Percentiles rank a stretch among this genome's conserved stretches.
Evolutionary conservation across 2,888 invertebrate species (phyloP).

Genomic region (Heliconius cydno): DNA sequence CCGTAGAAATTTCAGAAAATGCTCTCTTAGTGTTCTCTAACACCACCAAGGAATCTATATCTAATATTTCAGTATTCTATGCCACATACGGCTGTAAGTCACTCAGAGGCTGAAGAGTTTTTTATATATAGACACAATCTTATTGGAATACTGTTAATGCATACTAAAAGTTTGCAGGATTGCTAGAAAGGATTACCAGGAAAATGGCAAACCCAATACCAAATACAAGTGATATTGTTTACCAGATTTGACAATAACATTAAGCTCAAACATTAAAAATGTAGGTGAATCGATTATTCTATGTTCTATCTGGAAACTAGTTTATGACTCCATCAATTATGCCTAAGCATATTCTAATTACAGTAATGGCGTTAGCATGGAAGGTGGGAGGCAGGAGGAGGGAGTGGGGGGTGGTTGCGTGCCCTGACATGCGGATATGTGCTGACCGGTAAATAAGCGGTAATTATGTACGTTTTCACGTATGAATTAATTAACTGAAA

Average conservation of each 20-base stretch:
- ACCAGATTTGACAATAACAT: not conserved
- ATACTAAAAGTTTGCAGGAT: not conserved
- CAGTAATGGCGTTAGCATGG: slow-evolving; percentile 77
- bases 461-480: slow-evolving; percentile 56
- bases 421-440: slow-evolving; percentile 68
- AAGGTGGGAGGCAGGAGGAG: slow-evolving; percentile 68
- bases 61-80: not conserved
- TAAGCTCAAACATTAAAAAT: slow-evolving; percentile 33
- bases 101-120: not conserved
- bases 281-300: slow-evolving; percentile 43
- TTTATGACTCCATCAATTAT: slow-evolving; percentile 80
- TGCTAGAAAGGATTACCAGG: not conserved
- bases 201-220: not conserved
- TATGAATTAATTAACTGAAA: slow-evolving; percentile 53
- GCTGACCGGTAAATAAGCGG: slow-evolving; percentile 53
- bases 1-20: not conserved
- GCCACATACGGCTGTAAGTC: not conserved
- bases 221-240: not conserved
- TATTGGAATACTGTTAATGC: not conserved
- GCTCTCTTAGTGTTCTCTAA: not conserved
- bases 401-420: slow-evolving; percentile 57
- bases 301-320: slow-evolving; percentile 44
- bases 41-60: not conserved
- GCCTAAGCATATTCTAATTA: slow-evolving; percentile 82
- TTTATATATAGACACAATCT: not conserved